Percentiles rank a stretch among this genome's conserved stretches.
These are phyloP conservation scores for Siniperca undulata DNA, from an alignment of 2,797 vertebrate species.

Conservation along the genomic window DNA sequence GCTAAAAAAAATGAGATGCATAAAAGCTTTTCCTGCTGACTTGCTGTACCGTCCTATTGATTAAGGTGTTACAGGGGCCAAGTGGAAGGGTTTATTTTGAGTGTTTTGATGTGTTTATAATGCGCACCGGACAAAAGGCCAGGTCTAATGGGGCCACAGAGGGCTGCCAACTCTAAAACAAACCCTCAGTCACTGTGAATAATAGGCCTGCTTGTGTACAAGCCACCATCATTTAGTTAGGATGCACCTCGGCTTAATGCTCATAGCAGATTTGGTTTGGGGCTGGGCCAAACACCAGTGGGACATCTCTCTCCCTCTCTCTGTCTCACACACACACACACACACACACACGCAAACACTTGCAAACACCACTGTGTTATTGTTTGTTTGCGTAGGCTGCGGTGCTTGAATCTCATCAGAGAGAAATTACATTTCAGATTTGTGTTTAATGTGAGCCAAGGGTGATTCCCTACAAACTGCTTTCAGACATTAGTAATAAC, in stretches of 20 bases:
- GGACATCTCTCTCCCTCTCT: slow-evolving; percentile 16
- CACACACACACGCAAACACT: slow-evolving; percentile 9
- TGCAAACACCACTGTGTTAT: slow-evolving; percentile 21
- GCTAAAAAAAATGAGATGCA: slow-evolving; percentile 71
- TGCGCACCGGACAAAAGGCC: slow-evolving; percentile 65
- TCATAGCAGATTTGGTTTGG: slow-evolving; percentile 58
- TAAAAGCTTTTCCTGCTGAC: slow-evolving; percentile 72
- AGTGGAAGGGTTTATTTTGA: slow-evolving; percentile 73
- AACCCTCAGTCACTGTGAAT: slow-evolving; percentile 59
- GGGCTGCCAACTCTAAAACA: slow-evolving; percentile 69
- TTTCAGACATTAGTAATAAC: slow-evolving; percentile 24
- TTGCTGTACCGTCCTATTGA: slow-evolving; percentile 68
- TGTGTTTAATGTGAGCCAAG: slow-evolving; percentile 31
- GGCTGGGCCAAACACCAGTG: slow-evolving; percentile 49
- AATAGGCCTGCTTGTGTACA: slow-evolving; percentile 61
- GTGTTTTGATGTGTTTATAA: slow-evolving; percentile 79
- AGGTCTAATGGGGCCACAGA: slow-evolving; percentile 67
- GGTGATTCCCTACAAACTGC: slow-evolving; percentile 44
- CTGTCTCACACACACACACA: slow-evolving; percentile 31
- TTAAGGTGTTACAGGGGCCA: slow-evolving; percentile 66
- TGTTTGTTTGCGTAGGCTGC: slow-evolving; percentile 53
- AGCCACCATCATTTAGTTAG: slow-evolving; percentile 59
- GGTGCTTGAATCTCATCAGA: slow-evolving; percentile 62
- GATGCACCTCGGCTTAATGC: slow-evolving; percentile 60
- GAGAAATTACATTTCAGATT: slow-evolving; percentile 40